Conservation (phyloP, 2,888 invertebrate species). For the Asteroscopus sphinx region DNA sequence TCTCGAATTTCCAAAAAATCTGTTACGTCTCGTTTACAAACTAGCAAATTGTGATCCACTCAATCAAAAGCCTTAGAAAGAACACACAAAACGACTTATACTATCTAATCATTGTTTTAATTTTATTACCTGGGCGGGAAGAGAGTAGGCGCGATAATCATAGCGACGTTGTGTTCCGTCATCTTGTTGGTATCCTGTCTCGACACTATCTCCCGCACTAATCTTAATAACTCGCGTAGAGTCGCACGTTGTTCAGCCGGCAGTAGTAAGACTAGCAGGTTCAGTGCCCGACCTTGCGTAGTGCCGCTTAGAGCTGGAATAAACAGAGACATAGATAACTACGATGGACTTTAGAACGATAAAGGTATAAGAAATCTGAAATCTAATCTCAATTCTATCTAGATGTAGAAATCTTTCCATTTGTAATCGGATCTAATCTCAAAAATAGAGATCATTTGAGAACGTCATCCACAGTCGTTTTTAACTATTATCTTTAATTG, state of each 20-base stretch:
- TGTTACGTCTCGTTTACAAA: neutral
- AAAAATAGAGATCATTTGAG: too few relatives aligned
- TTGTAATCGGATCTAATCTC: too few relatives aligned
- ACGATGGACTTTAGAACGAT: neutral
- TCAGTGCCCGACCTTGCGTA: slow-evolving; percentile 92
- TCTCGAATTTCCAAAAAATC: neutral
- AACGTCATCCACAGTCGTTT: too few relatives aligned
- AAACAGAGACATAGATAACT: slow-evolving; percentile 34
- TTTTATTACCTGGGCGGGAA: slow-evolving; percentile 92
- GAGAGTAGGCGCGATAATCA: slow-evolving; percentile 98
- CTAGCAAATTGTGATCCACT: neutral
- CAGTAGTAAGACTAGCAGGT: slow-evolving; percentile 94
- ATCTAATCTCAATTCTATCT: too few relatives aligned
- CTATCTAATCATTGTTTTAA: too few relatives aligned
- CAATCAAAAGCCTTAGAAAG: slow-evolving; percentile 5
- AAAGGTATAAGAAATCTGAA: neutral
- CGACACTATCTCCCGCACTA: slow-evolving; percentile 93
- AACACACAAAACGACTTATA: too few relatives aligned
- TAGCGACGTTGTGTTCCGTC: slow-evolving; percentile 97
- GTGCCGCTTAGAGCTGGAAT: slow-evolving; percentile 90
- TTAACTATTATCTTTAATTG: too few relatives aligned
- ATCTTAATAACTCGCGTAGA: slow-evolving; percentile 93
- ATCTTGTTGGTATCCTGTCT: slow-evolving; percentile 94
- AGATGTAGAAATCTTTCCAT: too few relatives aligned
- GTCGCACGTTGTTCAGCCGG: slow-evolving; percentile 96